Evolutionary conservation across 2,797 vertebrate species (phyloP).

Genomic region (Leuciscus waleckii): DNA sequence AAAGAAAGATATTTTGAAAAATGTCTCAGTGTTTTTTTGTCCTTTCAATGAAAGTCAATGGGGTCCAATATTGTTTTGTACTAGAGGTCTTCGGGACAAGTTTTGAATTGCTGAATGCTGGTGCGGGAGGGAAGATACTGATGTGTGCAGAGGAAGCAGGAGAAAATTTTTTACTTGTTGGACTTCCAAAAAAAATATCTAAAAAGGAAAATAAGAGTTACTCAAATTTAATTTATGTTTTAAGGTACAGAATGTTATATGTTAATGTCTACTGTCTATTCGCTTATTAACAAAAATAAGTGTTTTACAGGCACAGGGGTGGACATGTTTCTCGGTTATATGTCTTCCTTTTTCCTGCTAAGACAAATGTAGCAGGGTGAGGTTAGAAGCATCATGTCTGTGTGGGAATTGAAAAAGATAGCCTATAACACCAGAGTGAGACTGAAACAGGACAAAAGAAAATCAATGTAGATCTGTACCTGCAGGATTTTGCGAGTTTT

Average conservation of each 20-base stretch:
- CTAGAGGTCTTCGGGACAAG: neutral
- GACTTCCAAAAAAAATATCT: neutral
- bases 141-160: neutral
- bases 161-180: neutral
- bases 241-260: neutral
- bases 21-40: neutral
- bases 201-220: neutral
- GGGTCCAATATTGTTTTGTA: neutral
- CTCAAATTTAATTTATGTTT: neutral
- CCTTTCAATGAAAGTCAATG: neutral
- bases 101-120: neutral
- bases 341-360: neutral
- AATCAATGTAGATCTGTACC: neutral
- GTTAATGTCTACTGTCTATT: neutral
- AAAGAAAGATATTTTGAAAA: constrained; percentile 11
- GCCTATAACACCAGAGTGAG: neutral
- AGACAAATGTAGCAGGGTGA: neutral
- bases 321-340: neutral
- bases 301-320: neutral
- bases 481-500: neutral
- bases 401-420: neutral
- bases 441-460: neutral
- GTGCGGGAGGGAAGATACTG: neutral
- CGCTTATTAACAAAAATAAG: neutral
- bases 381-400: neutral